Evolutionary conservation across 2,888 invertebrate genomes (phyloP).

Genomic region (Mesorhabditis sp.): DNA sequence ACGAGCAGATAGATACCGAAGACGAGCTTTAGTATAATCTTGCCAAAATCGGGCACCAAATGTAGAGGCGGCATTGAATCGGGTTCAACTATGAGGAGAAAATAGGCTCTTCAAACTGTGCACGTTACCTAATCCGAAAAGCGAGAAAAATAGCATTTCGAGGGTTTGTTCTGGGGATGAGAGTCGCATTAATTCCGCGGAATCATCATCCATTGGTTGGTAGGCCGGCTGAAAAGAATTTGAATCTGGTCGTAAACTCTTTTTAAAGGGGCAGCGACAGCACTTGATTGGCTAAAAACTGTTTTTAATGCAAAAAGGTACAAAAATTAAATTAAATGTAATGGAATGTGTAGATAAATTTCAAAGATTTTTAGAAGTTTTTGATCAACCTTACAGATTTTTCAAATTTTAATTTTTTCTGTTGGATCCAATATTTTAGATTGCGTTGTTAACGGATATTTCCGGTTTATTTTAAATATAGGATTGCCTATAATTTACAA

Average conservation of each 20-base stretch:
- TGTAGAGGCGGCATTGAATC: slow-evolving; percentile 65
- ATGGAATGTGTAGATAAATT: too few species aligned
- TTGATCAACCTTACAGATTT: too few species aligned
- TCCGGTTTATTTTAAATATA: too few species aligned
- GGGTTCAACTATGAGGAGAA: slow-evolving; percentile 64
- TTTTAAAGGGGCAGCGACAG: not conserved
- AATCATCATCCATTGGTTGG: slow-evolving; percentile 56
- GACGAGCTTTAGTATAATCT: slow-evolving; percentile 65
- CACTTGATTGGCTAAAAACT: not conserved
- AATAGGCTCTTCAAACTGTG: slow-evolving; percentile 75
- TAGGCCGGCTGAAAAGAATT: slow-evolving; percentile 51
- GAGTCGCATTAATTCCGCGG: slow-evolving; percentile 53
- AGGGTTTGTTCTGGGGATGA: slow-evolving; percentile 71
- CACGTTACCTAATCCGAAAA: slow-evolving; percentile 66
- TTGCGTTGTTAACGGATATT: too few species aligned
- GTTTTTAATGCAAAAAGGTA: not conserved
- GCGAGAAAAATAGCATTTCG: slow-evolving; percentile 82
- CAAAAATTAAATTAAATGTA: too few species aligned
- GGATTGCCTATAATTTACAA: too few species aligned
- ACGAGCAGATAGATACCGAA: slow-evolving; percentile 97
- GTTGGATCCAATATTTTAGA: too few species aligned
- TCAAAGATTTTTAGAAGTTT: too few species aligned
- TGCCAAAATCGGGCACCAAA: slow-evolving; percentile 59
- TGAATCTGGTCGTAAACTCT: not conserved
- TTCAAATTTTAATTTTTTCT: too few species aligned